Evolutionary conservation across 2,113 vertebrate genomes (phyloP).

Genomic region (Phylloscopus whistleri): DNA sequence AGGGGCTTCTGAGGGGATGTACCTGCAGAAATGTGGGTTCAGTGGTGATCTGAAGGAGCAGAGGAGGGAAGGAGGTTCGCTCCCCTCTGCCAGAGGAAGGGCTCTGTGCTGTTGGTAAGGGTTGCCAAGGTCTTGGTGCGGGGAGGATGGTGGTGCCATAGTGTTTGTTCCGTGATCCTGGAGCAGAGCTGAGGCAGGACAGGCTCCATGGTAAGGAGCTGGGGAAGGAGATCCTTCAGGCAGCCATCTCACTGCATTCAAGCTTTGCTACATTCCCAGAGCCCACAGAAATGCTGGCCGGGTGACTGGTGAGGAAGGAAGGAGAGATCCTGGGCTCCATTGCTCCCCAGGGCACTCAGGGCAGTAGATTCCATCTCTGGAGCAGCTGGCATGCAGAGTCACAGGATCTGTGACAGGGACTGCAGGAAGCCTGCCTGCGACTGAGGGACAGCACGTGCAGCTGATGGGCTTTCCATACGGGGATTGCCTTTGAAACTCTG

Average conservation of each 20-base stretch:
- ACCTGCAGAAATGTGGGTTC: neutral
- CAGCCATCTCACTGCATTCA: neutral
- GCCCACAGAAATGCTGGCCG: neutral
- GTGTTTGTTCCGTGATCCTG: neutral
- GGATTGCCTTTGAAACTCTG: neutral
- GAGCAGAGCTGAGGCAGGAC: neutral
- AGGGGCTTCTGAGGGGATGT: neutral
- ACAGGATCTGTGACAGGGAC: neutral
- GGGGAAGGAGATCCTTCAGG: neutral
- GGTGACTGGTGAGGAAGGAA: neutral
- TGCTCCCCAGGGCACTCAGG: neutral
- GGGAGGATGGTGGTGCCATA: neutral
- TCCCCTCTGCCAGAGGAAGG: neutral
- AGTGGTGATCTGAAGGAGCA: neutral
- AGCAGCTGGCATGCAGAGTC: neutral
- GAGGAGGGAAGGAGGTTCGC: neutral
- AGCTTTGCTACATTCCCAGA: neutral
- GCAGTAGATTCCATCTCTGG: neutral
- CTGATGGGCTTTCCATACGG: neutral
- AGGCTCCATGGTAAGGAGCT: neutral
- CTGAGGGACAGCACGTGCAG: neutral
- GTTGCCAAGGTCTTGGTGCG: accelerated
- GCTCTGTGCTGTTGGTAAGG: neutral
- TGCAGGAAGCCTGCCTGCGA: neutral
- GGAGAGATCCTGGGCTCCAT: neutral